Evolutionary conservation across 2,797 vertebrate genomes (phyloP).

Genomic region (Anniella stebbinsi): DNA sequence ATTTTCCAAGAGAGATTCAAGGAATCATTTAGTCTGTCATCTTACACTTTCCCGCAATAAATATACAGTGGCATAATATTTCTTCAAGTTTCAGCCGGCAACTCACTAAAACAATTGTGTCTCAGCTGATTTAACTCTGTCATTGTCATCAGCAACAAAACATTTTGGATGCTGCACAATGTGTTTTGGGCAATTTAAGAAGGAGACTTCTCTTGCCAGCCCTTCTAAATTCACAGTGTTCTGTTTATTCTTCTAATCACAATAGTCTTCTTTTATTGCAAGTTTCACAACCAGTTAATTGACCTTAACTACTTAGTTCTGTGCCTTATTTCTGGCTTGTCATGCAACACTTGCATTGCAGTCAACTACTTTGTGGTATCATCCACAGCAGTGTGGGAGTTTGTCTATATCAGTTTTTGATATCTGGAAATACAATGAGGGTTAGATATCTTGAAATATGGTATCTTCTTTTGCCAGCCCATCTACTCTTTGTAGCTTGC

Average conservation of each 20-base stretch:
- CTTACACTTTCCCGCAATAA: slow-evolving; percentile 29
- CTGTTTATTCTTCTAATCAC: slow-evolving; percentile 80
- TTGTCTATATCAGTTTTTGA: slow-evolving; percentile 78
- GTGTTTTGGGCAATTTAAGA: slow-evolving; percentile 73
- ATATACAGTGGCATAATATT: slow-evolving; percentile 11
- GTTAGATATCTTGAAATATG: slow-evolving; percentile 79
- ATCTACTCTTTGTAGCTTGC: slow-evolving; percentile 73
- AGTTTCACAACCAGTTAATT: slow-evolving; percentile 81
- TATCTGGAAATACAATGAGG: slow-evolving; percentile 77
- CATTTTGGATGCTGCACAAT: slow-evolving; percentile 66
- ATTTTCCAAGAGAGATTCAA: background rate
- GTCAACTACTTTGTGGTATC: slow-evolving; percentile 81
- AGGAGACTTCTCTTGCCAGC: slow-evolving; percentile 65
- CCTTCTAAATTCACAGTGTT: slow-evolving; percentile 78
- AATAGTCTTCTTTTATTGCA: slow-evolving; percentile 82
- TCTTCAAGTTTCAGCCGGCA: slow-evolving; percentile 29
- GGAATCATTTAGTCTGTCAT: background rate
- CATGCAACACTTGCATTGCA: slow-evolving; percentile 81
- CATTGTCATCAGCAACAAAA: slow-evolving; percentile 26
- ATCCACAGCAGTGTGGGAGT: slow-evolving; percentile 77
- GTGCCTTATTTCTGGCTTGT: slow-evolving; percentile 81
- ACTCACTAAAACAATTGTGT: slow-evolving; percentile 48
- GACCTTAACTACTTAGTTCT: slow-evolving; percentile 81
- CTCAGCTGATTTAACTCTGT: slow-evolving; percentile 49
- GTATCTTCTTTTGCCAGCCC: too few relatives aligned